Conservation (phyloP, 2,888 invertebrate species). For the Metallyticus violacea region DNA sequence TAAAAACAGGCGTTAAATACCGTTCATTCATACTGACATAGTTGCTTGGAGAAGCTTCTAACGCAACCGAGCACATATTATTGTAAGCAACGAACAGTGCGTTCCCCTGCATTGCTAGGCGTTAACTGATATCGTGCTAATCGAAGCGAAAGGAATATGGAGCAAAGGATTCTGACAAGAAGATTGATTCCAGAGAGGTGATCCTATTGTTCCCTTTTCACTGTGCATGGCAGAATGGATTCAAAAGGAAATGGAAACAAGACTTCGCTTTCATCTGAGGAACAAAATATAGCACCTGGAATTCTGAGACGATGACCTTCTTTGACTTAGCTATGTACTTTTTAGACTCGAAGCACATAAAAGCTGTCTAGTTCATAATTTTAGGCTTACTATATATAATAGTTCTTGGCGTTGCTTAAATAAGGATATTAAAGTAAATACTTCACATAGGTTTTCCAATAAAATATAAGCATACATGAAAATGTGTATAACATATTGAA, state of each 20-base stretch:
- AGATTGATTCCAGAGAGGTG: neutral
- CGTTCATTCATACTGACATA: too few relatives aligned
- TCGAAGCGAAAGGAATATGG: neutral
- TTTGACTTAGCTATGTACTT: neutral
- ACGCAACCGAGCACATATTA: neutral
- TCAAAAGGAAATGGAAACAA: neutral
- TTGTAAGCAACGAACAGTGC: neutral
- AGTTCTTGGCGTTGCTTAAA: too few relatives aligned
- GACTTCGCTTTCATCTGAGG: neutral
- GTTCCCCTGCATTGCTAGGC: neutral
- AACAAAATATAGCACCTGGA: neutral
- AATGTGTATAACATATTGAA: too few relatives aligned
- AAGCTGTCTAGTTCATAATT: too few relatives aligned
- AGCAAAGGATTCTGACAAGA: neutral
- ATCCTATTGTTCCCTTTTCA: neutral
- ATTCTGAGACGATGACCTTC: neutral
- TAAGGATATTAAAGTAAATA: too few relatives aligned
- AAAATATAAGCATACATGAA: too few relatives aligned
- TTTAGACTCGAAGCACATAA: neutral
- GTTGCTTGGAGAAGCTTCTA: too few relatives aligned
- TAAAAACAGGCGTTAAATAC: too few relatives aligned
- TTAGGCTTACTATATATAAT: too few relatives aligned
- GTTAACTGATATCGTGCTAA: neutral
- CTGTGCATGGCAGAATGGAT: neutral
- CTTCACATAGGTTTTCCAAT: too few relatives aligned